These are phyloP conservation scores for Rousettus madagascariensis DNA, from an alignment of 2,797 vertebrate genomes.

Conservation along the genomic window DNA sequence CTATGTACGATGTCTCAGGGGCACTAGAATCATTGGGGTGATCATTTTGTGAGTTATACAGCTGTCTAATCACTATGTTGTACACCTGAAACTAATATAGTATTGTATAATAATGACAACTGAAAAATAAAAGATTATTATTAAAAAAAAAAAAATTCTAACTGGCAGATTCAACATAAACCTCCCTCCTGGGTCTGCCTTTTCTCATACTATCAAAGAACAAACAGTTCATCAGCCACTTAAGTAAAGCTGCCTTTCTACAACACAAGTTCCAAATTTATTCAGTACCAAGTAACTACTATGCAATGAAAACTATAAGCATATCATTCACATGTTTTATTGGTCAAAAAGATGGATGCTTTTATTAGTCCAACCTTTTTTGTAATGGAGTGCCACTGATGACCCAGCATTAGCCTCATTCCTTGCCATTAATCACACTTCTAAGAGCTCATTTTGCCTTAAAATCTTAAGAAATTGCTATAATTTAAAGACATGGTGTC, in stretches of 20 bases:
- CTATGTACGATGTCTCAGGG: too few species aligned
- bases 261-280: conserved; percentile 83
- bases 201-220: not conserved
- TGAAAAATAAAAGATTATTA: too few species aligned
- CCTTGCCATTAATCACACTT: conserved; percentile 88
- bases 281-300: conserved; percentile 82
- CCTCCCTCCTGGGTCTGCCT: not conserved
- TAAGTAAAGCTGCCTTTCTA: conserved; percentile 53
- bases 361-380: conserved; percentile 88
- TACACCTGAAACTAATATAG: too few species aligned
- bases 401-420: conserved; percentile 87
- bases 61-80: too few species aligned
- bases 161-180: not conserved
- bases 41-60: too few species aligned
- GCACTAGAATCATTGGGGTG: too few species aligned
- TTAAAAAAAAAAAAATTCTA: not conserved
- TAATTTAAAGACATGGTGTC: conserved; percentile 88
- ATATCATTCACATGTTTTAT: conserved; percentile 88
- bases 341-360: conserved; percentile 88
- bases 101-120: too few species aligned
- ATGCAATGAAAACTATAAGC: conserved; percentile 83
- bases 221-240: conserved; percentile 53
- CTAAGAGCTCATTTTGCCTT: conserved; percentile 89
- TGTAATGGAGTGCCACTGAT: conserved; percentile 89
- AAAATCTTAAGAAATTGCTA: conserved; percentile 90